These are phyloP conservation scores for Molothrus aeneus DNA, from an alignment of 2,797 vertebrate genomes.

Conservation along the genomic window DNA sequence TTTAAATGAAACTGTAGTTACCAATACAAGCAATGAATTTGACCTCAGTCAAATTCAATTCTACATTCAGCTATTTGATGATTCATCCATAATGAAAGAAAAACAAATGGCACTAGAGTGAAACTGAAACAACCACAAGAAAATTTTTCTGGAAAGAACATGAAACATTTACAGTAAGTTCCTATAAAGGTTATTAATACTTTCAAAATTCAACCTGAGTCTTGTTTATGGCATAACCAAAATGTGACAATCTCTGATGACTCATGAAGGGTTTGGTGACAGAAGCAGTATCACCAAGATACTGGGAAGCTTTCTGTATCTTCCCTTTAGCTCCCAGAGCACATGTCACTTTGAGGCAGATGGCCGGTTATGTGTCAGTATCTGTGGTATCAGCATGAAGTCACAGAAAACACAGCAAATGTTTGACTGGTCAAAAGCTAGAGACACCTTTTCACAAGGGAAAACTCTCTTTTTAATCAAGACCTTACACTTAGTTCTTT, in stretches of 20 bases:
- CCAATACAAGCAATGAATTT: background rate
- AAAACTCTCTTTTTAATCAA: background rate
- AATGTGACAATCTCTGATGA: background rate
- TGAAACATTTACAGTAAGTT: background rate
- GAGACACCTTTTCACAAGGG: background rate
- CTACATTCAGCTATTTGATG: background rate
- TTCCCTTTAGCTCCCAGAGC: background rate
- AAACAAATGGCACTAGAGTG: background rate
- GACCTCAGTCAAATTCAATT: background rate
- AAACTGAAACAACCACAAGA: background rate
- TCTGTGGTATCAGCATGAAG: background rate
- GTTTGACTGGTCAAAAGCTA: background rate
- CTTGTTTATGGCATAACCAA: background rate
- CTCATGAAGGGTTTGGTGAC: background rate
- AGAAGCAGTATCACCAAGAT: background rate
- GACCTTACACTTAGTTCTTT: background rate
- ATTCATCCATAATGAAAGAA: background rate
- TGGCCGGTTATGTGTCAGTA: background rate
- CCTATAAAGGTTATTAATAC: background rate
- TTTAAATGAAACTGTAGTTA: background rate
- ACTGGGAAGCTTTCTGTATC: background rate
- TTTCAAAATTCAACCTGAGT: background rate
- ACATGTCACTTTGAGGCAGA: background rate
- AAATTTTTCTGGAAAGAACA: background rate
- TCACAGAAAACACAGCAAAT: background rate